Conservation (phyloP, 2,113 vertebrate genomes). For the Pachypanchax playfairii region DNA sequence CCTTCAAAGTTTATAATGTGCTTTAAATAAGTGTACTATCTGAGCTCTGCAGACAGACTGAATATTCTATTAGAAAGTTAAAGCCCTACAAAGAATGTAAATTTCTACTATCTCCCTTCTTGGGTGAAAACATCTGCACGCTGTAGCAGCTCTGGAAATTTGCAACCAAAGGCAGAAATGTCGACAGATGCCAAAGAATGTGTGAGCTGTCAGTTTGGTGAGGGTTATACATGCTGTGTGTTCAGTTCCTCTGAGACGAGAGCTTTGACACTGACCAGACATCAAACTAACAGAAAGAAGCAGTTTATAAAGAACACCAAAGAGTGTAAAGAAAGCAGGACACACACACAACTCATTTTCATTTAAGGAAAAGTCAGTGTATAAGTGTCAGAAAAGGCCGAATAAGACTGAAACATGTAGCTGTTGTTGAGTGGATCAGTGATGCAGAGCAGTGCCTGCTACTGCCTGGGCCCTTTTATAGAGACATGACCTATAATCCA, state of each 20-base stretch:
- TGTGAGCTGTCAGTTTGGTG: not conserved
- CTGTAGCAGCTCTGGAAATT: constrained; percentile 1
- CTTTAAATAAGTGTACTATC: not conserved
- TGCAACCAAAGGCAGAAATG: constrained; percentile 16
- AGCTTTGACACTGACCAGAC: constrained; percentile 21
- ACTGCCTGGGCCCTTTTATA: constrained; percentile 64
- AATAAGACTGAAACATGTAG: constrained; percentile 59
- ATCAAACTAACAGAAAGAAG: constrained; percentile 1
- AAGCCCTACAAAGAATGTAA: not conserved
- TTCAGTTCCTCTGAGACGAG: not conserved
- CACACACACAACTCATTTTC: constrained; percentile 27
- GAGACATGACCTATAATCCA: constrained; percentile 67
- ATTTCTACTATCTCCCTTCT: not conserved
- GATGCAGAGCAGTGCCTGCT: constrained; percentile 57
- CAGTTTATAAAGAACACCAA: not conserved
- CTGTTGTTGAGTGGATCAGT: constrained; percentile 66
- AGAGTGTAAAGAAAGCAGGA: constrained; percentile 5
- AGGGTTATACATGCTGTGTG: not conserved
- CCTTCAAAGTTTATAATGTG: not conserved
- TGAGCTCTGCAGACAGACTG: not conserved
- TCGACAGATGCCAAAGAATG: constrained; percentile 19
- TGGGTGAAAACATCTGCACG: not conserved
- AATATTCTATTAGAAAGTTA: not conserved
- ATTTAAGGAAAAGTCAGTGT: constrained; percentile 28
- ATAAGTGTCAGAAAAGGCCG: constrained; percentile 48